These are phyloP conservation scores for Heliocidaris erythrogramma DNA, from an alignment of 35 echinoderm and acorn worm genomes.

Conservation along the genomic window DNA sequence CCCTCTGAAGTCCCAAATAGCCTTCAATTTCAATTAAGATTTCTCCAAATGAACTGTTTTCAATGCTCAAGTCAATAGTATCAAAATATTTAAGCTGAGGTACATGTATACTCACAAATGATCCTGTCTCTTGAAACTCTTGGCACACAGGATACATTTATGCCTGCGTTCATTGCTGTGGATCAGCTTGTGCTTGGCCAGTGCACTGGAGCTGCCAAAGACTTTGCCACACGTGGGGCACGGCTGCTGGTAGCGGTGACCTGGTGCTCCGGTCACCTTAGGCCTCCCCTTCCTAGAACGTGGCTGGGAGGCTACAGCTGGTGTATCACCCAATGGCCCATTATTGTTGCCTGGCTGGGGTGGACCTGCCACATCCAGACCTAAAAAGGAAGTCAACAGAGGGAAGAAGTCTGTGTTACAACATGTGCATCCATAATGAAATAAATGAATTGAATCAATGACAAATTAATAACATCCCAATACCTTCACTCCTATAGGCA, in stretches of 20 bases:
- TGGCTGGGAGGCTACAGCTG: background rate
- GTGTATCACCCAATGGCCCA: conserved; percentile 4
- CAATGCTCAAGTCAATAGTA: background rate
- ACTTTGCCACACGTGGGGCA: conserved; percentile 92
- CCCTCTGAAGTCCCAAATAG: no score
- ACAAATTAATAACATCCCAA: background rate
- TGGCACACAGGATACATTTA: conserved; percentile 91
- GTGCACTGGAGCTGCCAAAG: conserved; percentile 96
- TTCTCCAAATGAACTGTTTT: background rate
- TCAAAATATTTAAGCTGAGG: background rate
- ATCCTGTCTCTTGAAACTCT: conserved; percentile 98
- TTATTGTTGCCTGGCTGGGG: conserved; percentile 31
- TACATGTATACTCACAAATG: conserved; percentile 79
- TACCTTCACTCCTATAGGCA: background rate
- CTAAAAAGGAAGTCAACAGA: background rate
- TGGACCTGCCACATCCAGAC: conserved; percentile 31
- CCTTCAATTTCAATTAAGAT: no score
- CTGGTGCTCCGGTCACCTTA: conserved; percentile 59
- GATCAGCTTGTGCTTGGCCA: conserved; percentile 98
- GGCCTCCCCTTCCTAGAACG: conserved; percentile 79
- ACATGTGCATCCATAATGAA: no score
- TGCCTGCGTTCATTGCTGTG: conserved; percentile 96
- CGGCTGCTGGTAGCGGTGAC: conserved; percentile 88
- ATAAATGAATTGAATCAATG: no score
- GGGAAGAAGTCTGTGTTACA: background rate